Evolutionary conservation across 2,797 vertebrate genomes (phyloP).

Genomic region (Gobio occitaniae): DNA sequence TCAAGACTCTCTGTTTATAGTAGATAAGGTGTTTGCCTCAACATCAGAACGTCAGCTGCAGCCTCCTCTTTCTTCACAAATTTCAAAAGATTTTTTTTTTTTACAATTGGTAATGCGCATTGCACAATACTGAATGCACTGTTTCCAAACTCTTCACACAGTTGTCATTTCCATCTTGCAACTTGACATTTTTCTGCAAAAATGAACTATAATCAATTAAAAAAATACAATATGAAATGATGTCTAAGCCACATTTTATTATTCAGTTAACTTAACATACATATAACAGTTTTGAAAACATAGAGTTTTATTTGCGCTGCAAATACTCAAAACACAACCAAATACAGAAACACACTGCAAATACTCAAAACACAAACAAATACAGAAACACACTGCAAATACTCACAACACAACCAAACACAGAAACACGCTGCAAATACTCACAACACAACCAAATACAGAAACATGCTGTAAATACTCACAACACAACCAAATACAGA

Average conservation of each 20-base stretch:
- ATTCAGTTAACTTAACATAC: neutral
- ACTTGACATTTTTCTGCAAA: neutral
- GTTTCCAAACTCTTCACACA: neutral
- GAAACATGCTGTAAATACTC: too few species aligned
- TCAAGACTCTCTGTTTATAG: conserved; percentile 25
- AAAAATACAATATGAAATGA: neutral
- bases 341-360: too few species aligned
- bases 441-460: too few species aligned
- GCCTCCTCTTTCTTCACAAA: conserved; percentile 25
- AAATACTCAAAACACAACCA: too few species aligned
- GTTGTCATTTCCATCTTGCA: neutral
- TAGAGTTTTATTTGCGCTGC: neutral
- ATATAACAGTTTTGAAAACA: neutral
- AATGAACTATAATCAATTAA: neutral
- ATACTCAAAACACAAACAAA: too few species aligned
- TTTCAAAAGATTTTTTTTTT: conserved; percentile 8
- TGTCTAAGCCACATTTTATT: neutral
- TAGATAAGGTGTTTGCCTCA: conserved; percentile 40
- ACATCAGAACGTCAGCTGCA: conserved; percentile 33
- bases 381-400: too few species aligned
- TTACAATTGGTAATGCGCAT: neutral
- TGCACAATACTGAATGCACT: neutral
- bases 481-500: too few species aligned
- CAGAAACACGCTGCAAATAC: too few species aligned
- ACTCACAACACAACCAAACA: too few species aligned